Base-by-base conservation (phyloP, 2,113 vertebrate genomes). In the Dermatemys mawii region DNA sequence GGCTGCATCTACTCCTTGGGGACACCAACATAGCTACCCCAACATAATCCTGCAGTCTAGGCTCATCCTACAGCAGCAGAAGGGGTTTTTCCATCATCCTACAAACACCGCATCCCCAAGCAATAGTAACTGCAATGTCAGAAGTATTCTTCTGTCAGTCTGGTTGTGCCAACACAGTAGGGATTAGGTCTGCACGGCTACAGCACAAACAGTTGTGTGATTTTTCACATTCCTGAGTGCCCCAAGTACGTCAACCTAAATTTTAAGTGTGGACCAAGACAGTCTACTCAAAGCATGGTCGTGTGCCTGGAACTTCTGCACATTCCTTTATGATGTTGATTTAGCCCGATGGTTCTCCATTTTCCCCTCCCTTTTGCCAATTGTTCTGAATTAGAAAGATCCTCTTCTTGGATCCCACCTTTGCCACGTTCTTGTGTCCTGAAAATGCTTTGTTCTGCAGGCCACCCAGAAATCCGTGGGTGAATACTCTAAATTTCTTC, bases 401-500 rank as follows among this genome's bases (percentile, higher is more conserved):
- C 80, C 24, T 46, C 41, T n/a, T n/a, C 79, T 12, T 16, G 75
- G 75, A 51, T 32, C 9, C 78, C 78, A 14, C 46, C 67, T 44
- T 14, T 3, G 50, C 5, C 29, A 67, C 11, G 3, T 0, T 3
- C 1, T 0, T 2, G 1, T 4, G 49, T 6, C 49, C 6, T 78
- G 76, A 32, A 53, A 46, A 81, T 11, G 11, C 11, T 4, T 0
- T 41, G 13, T 29, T 46, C 41, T 46, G 11, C 24, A 16, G 26
- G 26, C 41, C 73, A 76, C 12, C 26, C 24, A 5, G n/a, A 75
- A 70, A 76, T 76, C 73, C 26, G 4, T 16, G 6, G 78, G 73
- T 19, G 1, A 0, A 1, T 0, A 1, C 27, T 32, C 55, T 57
- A 38, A 0, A 0, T 3, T 4, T 0, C 5, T 2, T 81, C 50